Evolutionary conservation across 2,888 invertebrate species (phyloP), one percentile per base, ranked within the genome.

Genomic region (Platycnemis pennipes): DNA sequence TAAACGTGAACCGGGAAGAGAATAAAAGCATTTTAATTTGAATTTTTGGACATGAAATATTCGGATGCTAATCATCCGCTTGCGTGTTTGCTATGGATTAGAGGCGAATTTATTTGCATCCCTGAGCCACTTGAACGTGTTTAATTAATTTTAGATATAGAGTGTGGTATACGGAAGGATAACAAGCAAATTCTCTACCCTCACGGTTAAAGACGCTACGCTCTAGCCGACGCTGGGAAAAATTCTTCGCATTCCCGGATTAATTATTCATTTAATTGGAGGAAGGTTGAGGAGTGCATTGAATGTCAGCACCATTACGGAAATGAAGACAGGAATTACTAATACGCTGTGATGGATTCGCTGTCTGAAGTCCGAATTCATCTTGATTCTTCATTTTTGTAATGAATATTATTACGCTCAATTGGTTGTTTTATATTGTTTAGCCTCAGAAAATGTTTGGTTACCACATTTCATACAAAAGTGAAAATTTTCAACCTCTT

Each of bases 231-330:
- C 16, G 31, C 2, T 31, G 77, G 37, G 13, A 37, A 37, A 37
- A 37, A 77, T 19, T 13, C 77, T 5, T 63, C 11, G 77, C 37
- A 37, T 77, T 37, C 37, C 37, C 7, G 37, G 31, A 11, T 31
- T 16, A 77, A 77, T 37, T 77, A 77, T 77, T 77, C 77, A 77
- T 37, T 77, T 16, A 77, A 77, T 77, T 77, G 77, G 77, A 77
- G 31, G 77, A 77, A 37, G 37, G 77, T 37, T 37, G 37, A 37
- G 37, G 77, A 77, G 11, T 13, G 37, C 37, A 31, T 37, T 37
- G 77, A 16, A 77, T 37, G 31, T 37, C 77, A 37, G 77, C 77
- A 16, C 37, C 37, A 13, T 37, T 37, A 13, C 37, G 4, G 13
- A 77, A 77, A 37, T 16, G 8, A 37, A 37, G 13, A 16, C 31